A percentile compares a stretch with the other conserved stretches of the same genome.
Evolutionary conservation across 2,888 invertebrate species (phyloP).

Genomic region (Buathra laborator): DNA sequence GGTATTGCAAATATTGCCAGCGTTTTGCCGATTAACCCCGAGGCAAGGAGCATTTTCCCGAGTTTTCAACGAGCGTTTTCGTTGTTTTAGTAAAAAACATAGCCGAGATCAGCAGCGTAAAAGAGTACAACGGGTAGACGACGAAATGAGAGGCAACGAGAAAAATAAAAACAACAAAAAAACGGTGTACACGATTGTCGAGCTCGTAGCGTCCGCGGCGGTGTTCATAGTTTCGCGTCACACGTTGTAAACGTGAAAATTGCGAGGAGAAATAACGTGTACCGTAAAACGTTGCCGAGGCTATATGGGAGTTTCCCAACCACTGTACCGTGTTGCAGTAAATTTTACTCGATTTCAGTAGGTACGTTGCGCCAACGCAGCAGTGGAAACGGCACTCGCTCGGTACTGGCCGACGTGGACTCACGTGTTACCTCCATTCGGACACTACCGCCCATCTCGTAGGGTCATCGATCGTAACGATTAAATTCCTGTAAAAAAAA

Average conservation of each 20-base stretch:
- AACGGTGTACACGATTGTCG: conserved; percentile 34
- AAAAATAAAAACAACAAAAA: conserved; percentile 17
- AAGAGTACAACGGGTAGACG: neutral
- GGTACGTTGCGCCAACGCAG: conserved; percentile 51
- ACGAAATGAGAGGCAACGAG: neutral
- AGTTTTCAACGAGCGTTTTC: neutral
- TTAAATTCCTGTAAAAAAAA: conserved; percentile 36
- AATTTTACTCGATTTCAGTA: conserved; percentile 62
- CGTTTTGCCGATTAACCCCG: neutral
- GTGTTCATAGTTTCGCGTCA: conserved; percentile 31
- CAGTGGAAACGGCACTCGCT: conserved; percentile 15
- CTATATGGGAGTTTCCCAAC: conserved; percentile 35
- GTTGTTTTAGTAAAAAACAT: neutral
- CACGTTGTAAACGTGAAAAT: conserved; percentile 61
- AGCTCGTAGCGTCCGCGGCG: conserved; percentile 28
- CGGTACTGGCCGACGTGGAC: neutral
- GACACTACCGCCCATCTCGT: conserved; percentile 32
- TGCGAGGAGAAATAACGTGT: conserved; percentile 59
- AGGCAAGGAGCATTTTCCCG: neutral
- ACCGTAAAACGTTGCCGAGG: conserved; percentile 52
- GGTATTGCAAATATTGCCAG: neutral
- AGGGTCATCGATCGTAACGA: conserved; percentile 40
- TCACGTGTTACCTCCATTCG: conserved; percentile 32
- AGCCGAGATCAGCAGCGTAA: neutral
- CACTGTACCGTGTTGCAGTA: conserved; percentile 66